Evolutionary conservation across 2,797 vertebrate genomes (phyloP).

Genomic region (Xenopus petersii): DNA sequence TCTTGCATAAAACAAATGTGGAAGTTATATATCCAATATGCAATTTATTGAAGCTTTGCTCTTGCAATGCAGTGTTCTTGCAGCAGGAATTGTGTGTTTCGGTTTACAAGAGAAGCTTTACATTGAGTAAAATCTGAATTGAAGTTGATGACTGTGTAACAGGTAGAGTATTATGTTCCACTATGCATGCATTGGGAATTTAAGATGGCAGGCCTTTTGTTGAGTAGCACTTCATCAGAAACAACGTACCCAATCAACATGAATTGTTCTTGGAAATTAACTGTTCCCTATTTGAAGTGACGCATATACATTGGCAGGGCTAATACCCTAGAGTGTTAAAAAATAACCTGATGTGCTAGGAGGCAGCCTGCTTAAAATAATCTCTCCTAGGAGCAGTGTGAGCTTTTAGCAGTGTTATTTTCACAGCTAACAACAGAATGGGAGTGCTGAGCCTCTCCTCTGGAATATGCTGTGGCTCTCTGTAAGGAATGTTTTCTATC

Average conservation of each 20-base stretch:
- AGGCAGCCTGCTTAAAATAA: conserved; percentile 19
- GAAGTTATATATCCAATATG: conserved; percentile 29
- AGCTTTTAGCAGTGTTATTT: conserved; percentile 22
- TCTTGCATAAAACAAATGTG: too few species aligned
- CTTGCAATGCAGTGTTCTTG: too few species aligned
- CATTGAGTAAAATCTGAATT: too few species aligned
- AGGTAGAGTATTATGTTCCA: neutral
- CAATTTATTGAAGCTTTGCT: too few species aligned
- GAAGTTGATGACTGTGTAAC: too few species aligned
- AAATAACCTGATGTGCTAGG: conserved; percentile 36
- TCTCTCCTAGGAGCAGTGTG: conserved; percentile 13
- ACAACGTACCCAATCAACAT: conserved; percentile 2
- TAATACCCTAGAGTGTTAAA: conserved; percentile 25
- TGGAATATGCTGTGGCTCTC: too few species aligned
- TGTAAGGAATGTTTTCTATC: neutral
- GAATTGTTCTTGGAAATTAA: conserved; percentile 41
- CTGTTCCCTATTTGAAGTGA: conserved; percentile 30
- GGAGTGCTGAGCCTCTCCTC: neutral
- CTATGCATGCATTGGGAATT: conserved; percentile 22
- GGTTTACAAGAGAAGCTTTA: too few species aligned
- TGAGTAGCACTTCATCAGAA: neutral
- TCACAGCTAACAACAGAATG: neutral
- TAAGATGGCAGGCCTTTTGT: conserved; percentile 17
- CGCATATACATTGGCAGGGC: conserved; percentile 38
- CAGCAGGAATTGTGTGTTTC: conserved; percentile 3